Evolutionary conservation across 1,140 invertebrate species (phyloP), one percentile per base, ranked within the genome.

Genomic region (Vollenhovia emeryi): DNA sequence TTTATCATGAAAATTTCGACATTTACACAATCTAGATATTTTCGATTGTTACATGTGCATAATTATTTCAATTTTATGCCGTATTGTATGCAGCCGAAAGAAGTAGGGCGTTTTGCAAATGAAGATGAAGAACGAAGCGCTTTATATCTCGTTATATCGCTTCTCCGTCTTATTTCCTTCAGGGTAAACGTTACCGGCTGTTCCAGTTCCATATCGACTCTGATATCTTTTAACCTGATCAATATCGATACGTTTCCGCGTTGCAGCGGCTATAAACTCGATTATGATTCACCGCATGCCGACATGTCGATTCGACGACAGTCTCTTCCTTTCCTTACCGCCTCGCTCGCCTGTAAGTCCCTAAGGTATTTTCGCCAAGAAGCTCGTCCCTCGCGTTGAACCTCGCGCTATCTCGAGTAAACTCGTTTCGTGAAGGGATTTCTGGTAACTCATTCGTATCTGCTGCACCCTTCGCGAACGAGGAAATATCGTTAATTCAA

Each of bases 381-480:
- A 40, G 21, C 36, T 87, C 73, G 40, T 80, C 33, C 27, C 43
- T 55, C 18, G 36, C 27, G 36, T 66, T 64, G 83, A 84, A 78
- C 59, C 48, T 66, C 40, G 4, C 27, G 84, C 57, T 80, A 85
- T 82, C 59, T 85, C 33, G 79, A 48, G 50, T 83, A 57, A 6
- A 30, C 60, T 80, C 66, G 24, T 27, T 40, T 76, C 45, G 59
- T n/a, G 45, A 57, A 69, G n/a, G 62, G 50, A 66, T 52, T 48
- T 84, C 45, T 57, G 66, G 11, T 68, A 76, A 87, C 33, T 84
- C 85, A 62, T 68, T 45, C 40, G 55, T 59, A 43, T 52, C 27
- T 33, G 33, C 13, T 43, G 21, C 6, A 30, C 18, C 21, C 40
- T 57, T 71, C 27, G 66, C 40, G 40, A 62, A 7, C 68, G 36